Evolutionary conservation across 2,113 vertebrate species (phyloP).

Genomic region (Apteryx owenii): DNA sequence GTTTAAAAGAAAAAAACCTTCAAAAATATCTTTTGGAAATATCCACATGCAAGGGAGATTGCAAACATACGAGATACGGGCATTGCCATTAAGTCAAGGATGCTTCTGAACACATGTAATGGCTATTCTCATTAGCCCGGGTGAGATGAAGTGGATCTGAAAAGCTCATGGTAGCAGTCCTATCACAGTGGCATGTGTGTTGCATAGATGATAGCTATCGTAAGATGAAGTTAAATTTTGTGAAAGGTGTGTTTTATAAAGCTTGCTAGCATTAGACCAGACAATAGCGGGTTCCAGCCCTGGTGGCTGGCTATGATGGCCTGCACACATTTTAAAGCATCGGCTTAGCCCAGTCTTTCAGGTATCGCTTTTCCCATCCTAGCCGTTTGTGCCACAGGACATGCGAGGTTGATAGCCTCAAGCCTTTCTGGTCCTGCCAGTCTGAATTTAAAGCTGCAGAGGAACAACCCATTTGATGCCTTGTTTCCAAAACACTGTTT

Average conservation of each 20-base stretch:
- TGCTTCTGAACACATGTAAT: not conserved
- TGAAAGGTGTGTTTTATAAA: not conserved
- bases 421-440: not conserved
- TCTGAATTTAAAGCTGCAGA: not conserved
- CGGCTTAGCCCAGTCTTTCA: not conserved
- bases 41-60: not conserved
- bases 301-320: not conserved
- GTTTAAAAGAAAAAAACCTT: not conserved
- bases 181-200: not conserved
- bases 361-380: not conserved
- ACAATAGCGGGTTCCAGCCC: not conserved
- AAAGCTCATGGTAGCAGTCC: fast-evolving
- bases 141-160: not conserved
- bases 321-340: not conserved
- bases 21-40: not conserved
- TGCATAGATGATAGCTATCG: not conserved
- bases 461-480: not conserved
- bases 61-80: not conserved
- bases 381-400: not conserved
- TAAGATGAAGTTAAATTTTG: not conserved
- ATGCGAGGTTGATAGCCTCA: not conserved
- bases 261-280: not conserved
- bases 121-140: not conserved
- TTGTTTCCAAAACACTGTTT: not conserved
- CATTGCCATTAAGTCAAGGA: not conserved